Conservation (phyloP, 23 tunicate genomes). For the Trididemnum nubilum region DNA sequence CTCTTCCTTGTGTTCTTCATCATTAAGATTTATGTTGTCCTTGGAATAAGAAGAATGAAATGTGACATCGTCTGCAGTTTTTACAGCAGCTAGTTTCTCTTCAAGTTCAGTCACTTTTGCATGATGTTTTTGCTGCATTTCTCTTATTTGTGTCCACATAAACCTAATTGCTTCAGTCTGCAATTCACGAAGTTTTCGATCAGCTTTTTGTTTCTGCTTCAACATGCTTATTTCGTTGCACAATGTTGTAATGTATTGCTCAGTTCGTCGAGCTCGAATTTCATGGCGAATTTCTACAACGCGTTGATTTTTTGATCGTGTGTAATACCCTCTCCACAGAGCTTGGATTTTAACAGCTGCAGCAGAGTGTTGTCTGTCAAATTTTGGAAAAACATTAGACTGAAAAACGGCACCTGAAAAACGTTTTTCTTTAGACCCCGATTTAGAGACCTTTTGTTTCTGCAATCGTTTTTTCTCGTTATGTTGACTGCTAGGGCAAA, state of each 20-base stretch:
- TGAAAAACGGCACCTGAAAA: background rate
- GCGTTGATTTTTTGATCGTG: conserved; percentile 57
- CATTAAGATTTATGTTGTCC: background rate
- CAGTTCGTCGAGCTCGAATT: conserved; percentile 65
- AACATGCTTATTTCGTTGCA: conserved; percentile 67
- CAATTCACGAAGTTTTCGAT: conserved; percentile 68
- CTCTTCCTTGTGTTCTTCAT: conserved; percentile 26
- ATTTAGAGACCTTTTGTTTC: background rate
- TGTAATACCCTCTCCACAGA: conserved; percentile 73
- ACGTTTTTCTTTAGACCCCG: background rate
- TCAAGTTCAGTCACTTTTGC: conserved; percentile 13
- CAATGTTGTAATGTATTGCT: conserved; percentile 77
- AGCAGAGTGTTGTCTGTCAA: conserved; percentile 26
- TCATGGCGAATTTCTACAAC: conserved; percentile 78
- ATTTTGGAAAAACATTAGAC: conserved; percentile 8
- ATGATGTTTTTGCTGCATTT: conserved; percentile 19
- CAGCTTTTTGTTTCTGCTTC: conserved; percentile 66
- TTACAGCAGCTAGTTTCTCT: background rate
- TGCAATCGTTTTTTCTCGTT: background rate
- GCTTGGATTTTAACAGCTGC: conserved; percentile 96
- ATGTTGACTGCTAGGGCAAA: background rate
- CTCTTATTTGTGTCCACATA: conserved; percentile 72
- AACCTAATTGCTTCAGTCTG: conserved; percentile 90
- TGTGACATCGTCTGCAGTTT: background rate
- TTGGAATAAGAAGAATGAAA: background rate